Conservation (phyloP, 2,888 invertebrate species). For the Lacanobia oleracea region DNA sequence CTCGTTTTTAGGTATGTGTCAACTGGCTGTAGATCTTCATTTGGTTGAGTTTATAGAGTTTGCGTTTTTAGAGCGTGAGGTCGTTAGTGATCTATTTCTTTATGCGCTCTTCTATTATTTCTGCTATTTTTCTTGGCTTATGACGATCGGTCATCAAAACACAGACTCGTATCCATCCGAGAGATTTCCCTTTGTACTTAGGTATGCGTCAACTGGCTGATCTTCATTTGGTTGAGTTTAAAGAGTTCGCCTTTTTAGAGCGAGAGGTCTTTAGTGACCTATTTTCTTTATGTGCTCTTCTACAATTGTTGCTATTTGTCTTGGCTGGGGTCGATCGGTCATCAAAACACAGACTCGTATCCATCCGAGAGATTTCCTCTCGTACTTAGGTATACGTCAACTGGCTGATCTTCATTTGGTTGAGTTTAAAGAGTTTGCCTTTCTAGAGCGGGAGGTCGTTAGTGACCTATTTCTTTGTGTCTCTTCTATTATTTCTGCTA, state of each 20-base stretch:
- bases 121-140: slow-evolving; percentile 57
- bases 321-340: slow-evolving; percentile 58
- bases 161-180: slow-evolving; percentile 29
- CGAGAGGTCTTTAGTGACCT: no score
- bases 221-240: not conserved
- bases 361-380: slow-evolving; percentile 24
- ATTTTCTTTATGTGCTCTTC: no score
- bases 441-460: no score
- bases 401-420: not conserved
- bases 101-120: no score
- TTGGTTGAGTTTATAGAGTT: not conserved
- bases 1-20: not conserved
- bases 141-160: slow-evolving; percentile 49
- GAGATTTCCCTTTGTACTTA: slow-evolving; percentile 19
- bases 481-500: slow-evolving; percentile 30
- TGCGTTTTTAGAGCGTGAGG: not conserved
- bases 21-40: not conserved
- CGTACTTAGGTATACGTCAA: not conserved
- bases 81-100: no score
- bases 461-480: no score
- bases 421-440: not conserved
- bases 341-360: slow-evolving; percentile 51
- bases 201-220: not conserved
- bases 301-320: slow-evolving; percentile 61
- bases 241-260: not conserved